A percentile compares a stretch with the other conserved stretches of the same genome.
phyloP scores from a whole-genome alignment of 2,797 vertebrate genomes.

The Anas bernieri region DNA sequence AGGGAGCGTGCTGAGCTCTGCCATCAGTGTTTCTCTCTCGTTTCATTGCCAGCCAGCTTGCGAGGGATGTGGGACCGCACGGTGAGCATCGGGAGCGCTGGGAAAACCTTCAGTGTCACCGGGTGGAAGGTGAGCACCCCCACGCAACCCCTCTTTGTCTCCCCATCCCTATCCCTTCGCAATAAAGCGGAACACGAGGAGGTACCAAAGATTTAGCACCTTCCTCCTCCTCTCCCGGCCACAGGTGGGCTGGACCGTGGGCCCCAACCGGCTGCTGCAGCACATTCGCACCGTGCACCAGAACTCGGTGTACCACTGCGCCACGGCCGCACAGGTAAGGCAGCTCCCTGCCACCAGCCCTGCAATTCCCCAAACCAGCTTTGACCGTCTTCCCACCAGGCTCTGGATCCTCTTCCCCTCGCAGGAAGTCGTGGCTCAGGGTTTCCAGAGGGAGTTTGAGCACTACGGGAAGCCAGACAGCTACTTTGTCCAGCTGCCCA shows the following conservation, averaged over 20 bases:
- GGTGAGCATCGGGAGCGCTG: conserved; percentile 88
- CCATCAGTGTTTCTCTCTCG: background rate
- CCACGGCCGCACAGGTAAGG: conserved; percentile 91
- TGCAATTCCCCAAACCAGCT: background rate
- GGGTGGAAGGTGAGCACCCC: conserved; percentile 90
- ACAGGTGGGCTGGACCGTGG: conserved; percentile 93
- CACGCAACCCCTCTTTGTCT: fast-evolving
- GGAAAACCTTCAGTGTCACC: conserved; percentile 93
- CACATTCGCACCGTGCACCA: conserved; percentile 90
- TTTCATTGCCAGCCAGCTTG: conserved; percentile 83
- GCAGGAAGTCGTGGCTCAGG: conserved; percentile 89
- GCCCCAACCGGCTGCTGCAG: conserved; percentile 83
- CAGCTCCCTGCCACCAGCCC: background rate
- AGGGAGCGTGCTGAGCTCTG: background rate
- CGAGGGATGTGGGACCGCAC: conserved; percentile 97
- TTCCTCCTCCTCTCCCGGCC: background rate
- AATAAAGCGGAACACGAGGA: background rate
- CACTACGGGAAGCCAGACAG: conserved; percentile 85
- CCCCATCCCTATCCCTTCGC: background rate
- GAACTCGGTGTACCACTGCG: conserved; percentile 89
- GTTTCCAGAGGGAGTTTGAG: conserved; percentile 86
- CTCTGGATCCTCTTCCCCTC: background rate
- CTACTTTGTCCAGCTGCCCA: conserved; percentile 88
- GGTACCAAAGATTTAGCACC: background rate
- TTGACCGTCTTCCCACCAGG: background rate